These are phyloP conservation scores for Zaprionus tsacasi DNA, from an alignment of 1,140 invertebrate genomes.

Conservation along the genomic window DNA sequence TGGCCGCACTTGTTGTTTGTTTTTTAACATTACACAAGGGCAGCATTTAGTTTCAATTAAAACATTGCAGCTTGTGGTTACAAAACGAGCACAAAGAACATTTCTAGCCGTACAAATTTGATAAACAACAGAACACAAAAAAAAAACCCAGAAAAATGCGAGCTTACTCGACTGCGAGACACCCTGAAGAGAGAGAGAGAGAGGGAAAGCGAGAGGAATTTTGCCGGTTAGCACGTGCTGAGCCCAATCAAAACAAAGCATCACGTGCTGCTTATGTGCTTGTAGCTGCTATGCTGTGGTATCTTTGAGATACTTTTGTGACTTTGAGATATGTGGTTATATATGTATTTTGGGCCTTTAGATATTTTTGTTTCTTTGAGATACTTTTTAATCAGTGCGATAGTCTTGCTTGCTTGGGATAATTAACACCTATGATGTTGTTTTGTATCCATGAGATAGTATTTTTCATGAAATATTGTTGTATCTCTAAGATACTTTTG, in stretches of 20 bases:
- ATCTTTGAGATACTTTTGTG: neutral
- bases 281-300: neutral
- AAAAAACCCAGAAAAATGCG: neutral
- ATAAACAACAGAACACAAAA: constrained; percentile 20
- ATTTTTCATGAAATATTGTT: no score
- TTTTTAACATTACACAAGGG: constrained; percentile 70
- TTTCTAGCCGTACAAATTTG: constrained; percentile 39
- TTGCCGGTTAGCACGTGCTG: neutral
- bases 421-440: neutral
- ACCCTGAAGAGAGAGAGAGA: neutral
- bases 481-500: no score
- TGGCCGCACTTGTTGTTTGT: constrained; percentile 59
- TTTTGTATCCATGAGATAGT: no score
- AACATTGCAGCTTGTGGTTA: constrained; percentile 74
- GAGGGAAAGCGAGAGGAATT: neutral
- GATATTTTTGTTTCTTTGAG: neutral
- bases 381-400: neutral
- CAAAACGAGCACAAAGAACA: constrained; percentile 48
- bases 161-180: neutral
- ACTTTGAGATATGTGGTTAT: neutral
- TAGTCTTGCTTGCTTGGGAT: rapidly evolving
- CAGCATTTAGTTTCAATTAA: constrained; percentile 79
- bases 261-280: neutral
- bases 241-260: neutral
- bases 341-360: neutral